Base-by-base conservation (phyloP, 2,113 vertebrate species). In the Cyprinodon variegatus region DNA sequence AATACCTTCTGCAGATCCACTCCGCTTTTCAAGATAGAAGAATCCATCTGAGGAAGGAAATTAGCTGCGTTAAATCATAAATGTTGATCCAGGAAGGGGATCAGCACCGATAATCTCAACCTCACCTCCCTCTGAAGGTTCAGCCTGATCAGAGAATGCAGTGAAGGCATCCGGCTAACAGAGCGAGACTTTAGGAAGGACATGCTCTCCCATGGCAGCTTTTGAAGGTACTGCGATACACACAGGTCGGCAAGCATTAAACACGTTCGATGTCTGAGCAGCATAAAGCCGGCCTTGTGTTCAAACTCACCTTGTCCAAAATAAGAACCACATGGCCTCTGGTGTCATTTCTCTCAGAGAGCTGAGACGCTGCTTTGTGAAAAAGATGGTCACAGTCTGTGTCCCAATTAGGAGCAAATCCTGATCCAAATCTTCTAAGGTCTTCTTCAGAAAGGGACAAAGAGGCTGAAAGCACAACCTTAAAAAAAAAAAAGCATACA, bases 121-220 rank as follows among this genome's bases (percentile, higher is more conserved):
- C 83, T 75, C 14, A 97, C 97, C 95, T 95, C 90, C 85, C 79
- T 95, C 43, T 92, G 86, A 76, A 95, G 43, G 39, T 83, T 74
- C 53, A 96, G 95, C 79, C 95, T 95, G 65, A 97, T 93, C 0
- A 98, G 89, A 20, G 97, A 96, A 70, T 85, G 94, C 50, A 97
- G 88, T 17, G 96, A 96, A 0, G 97, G 97, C 86, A 99, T 95
- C 1, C 97, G 91, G 65, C 96, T 96, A 39, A 97, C 93, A 0
- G 96, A 92, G 70, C 83, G 78, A 15, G 83, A 71, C 50, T 77
- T 92, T 59, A 99, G 91, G 65, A 91, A 82, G 9, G 93, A 89
- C 14, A 96, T 94, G 87, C 92, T 97, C 86, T 99, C 97, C 97
- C 97, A 99, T 0, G 97, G 97, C 78, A 98, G 91, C 88, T 95